Conservation (phyloP, 2,797 vertebrate genomes). For the Neomorphus geoffroyi region DNA sequence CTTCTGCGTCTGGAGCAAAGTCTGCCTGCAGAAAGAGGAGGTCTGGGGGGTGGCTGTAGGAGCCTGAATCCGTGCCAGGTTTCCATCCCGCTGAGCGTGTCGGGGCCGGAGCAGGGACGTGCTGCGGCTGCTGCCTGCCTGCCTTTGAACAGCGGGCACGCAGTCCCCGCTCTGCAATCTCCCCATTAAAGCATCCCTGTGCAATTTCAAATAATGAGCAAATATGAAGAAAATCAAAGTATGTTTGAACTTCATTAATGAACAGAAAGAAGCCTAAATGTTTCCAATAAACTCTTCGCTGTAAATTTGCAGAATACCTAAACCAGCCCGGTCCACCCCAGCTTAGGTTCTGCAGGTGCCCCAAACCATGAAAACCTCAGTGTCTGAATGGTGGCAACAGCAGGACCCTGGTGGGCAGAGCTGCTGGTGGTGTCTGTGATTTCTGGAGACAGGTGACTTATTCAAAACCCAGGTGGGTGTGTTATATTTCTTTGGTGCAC, state of each 20-base stretch:
- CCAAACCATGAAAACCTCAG: not conserved
- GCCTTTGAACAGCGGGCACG: not conserved
- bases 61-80: constrained; percentile 32
- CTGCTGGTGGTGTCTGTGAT: not conserved
- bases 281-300: not conserved
- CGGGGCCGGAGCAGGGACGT: not conserved
- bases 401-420: not conserved
- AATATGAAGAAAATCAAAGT: constrained; percentile 37
- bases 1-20: not conserved
- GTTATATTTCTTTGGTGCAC: fast-evolving
- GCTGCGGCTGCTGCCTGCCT: not conserved
- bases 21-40: constrained; percentile 19
- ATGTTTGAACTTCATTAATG: constrained; percentile 36
- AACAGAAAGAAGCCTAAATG: constrained; percentile 14
- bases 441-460: not conserved
- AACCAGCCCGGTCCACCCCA: not conserved
- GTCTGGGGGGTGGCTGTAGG: not conserved
- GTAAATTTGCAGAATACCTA: not conserved
- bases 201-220: constrained; percentile 27
- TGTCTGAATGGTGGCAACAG: fast-evolving
- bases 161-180: not conserved
- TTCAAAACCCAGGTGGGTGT: fast-evolving
- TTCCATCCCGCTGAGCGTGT: not conserved
- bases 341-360: constrained; percentile 9
- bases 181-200: not conserved